Percentiles rank a stretch among this genome's conserved stretches.
phyloP scores from a whole-genome alignment of 1,140 invertebrate genomes.

The Macrosteles quadrilineatus region DNA sequence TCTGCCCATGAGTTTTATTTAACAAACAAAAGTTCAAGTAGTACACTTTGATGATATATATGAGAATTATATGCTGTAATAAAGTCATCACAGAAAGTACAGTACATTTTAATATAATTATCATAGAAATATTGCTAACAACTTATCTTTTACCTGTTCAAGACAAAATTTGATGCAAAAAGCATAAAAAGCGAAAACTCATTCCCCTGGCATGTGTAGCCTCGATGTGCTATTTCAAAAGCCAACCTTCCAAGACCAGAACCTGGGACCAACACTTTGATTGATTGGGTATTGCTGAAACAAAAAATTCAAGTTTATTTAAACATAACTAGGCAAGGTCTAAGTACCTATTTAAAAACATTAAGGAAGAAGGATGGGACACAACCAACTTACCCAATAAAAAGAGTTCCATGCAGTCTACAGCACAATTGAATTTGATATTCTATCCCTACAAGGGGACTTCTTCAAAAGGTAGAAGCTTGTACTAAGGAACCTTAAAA shows the following conservation, averaged over 20 bases:
- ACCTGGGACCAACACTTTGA: conserved; percentile 90
- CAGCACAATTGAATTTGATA: no score
- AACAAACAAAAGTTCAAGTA: no score
- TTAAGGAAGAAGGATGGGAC: background rate
- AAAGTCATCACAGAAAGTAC: no score
- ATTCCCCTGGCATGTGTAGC: conserved; percentile 94
- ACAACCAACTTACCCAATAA: conserved; percentile 9
- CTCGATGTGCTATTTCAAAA: conserved; percentile 87
- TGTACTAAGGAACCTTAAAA: no score
- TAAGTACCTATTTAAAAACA: background rate
- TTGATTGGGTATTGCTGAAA: conserved; percentile 53
- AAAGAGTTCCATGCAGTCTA: no score
- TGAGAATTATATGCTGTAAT: no score
- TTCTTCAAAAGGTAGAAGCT: no score
- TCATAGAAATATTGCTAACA: no score
- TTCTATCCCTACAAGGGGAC: no score
- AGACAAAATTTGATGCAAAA: conserved; percentile 92
- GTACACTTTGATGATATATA: no score
- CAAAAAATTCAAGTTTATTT: conserved; percentile 32
- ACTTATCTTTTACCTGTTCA: conserved; percentile 79
- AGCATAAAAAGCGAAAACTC: conserved; percentile 98
- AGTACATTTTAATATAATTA: no score
- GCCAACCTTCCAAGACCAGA: conserved; percentile 91
- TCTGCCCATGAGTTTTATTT: no score
- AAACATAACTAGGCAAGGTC: conserved; percentile 24